These are phyloP conservation scores for Pteronotus mesoamericanus DNA, from an alignment of 2,797 vertebrate species.

Conservation along the genomic window DNA sequence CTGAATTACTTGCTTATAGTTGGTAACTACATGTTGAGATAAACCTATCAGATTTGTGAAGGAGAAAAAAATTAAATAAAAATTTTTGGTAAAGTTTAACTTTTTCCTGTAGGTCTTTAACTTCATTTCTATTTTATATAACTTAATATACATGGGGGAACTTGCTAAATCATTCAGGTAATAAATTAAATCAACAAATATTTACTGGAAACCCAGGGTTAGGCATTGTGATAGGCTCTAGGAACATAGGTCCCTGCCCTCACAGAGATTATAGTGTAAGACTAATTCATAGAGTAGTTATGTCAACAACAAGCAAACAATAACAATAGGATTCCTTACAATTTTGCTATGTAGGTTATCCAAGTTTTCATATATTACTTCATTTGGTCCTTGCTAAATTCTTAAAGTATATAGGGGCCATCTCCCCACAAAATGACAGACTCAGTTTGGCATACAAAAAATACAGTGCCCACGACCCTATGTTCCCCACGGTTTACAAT, in stretches of 20 bases:
- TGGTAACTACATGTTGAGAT: slow-evolving; percentile 93
- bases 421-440: slow-evolving; percentile 3
- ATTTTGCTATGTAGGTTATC: background rate
- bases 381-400: slow-evolving; percentile 16
- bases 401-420: background rate
- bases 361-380: background rate
- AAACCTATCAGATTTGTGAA: slow-evolving; percentile 85
- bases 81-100: slow-evolving; percentile 29
- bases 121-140: slow-evolving; percentile 32
- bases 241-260: background rate
- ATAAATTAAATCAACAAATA: slow-evolving; percentile 31
- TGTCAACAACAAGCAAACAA: background rate
- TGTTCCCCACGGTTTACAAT: background rate
- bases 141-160: background rate
- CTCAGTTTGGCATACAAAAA: slow-evolving; percentile 10
- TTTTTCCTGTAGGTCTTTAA: background rate
- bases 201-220: background rate
- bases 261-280: background rate
- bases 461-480: background rate
- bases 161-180: slow-evolving; percentile 11
- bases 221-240: background rate
- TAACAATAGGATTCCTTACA: background rate
- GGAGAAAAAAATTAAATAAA: slow-evolving; percentile 33
- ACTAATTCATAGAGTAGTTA: background rate
- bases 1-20: slow-evolving; percentile 92